Conservation (phyloP, 2,888 invertebrate species). For the Leucophenga montana region DNA sequence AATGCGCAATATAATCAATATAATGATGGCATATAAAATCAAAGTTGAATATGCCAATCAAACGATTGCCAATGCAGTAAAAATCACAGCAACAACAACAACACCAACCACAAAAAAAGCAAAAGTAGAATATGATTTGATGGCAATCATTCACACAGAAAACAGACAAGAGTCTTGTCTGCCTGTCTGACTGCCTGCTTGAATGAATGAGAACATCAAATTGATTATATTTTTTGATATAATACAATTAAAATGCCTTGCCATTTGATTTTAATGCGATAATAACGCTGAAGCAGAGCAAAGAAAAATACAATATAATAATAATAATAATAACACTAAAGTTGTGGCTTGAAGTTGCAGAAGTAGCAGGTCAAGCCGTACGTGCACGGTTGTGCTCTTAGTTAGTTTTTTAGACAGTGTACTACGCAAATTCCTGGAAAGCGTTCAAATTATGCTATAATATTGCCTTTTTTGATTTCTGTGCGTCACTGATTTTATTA, state of each 20-base stretch:
- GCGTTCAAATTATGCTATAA: constrained; percentile 55
- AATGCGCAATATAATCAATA: constrained; percentile 36
- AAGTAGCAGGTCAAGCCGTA: neutral
- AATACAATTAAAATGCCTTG: constrained; percentile 44
- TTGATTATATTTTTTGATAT: neutral
- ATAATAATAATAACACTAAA: too few relatives aligned
- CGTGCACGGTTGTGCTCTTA: too few relatives aligned
- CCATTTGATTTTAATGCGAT: constrained; percentile 2
- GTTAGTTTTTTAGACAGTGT: too few relatives aligned
- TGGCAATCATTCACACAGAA: constrained; percentile 33
- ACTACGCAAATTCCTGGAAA: constrained; percentile 57
- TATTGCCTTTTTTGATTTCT: constrained; percentile 20
- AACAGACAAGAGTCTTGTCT: constrained; percentile 1
- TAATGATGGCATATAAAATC: constrained; percentile 46
- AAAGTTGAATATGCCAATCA: constrained; percentile 33
- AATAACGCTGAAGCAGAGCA: constrained; percentile 1
- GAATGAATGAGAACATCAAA: constrained; percentile 3
- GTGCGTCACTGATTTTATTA: constrained; percentile 27
- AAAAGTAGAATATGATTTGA: constrained; percentile 40
- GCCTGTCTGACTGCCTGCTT: neutral
- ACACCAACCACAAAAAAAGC: too few relatives aligned
- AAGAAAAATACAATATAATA: neutral
- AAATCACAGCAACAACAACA: constrained; percentile 1
- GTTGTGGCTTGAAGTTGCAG: too few relatives aligned
- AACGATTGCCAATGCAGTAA: constrained; percentile 13